Percentiles rank a stretch among this genome's conserved stretches.
Conservation (phyloP, 2,797 vertebrate genomes). For the Anabacerthia variegaticeps region DNA sequence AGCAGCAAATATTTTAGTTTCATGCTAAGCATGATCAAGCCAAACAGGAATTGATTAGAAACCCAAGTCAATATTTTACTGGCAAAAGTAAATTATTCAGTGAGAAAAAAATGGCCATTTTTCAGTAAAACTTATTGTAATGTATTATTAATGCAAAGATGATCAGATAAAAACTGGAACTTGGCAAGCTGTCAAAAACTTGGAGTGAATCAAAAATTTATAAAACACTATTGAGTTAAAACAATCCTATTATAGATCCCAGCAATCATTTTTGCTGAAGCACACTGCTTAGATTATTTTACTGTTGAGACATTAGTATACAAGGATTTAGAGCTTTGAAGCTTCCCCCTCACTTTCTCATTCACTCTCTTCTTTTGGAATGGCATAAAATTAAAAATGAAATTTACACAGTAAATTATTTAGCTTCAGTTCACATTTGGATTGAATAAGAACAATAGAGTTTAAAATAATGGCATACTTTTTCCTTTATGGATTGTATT, state of each 20-base stretch:
- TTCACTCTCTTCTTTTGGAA: slow-evolving; percentile 45
- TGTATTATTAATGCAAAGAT: slow-evolving; percentile 81
- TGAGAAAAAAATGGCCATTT: slow-evolving; percentile 46
- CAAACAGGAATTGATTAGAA: slow-evolving; percentile 73
- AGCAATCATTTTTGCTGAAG: slow-evolving; percentile 78
- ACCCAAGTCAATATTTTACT: slow-evolving; percentile 75
- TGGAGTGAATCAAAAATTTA: slow-evolving; percentile 81
- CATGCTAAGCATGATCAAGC: slow-evolving; percentile 71
- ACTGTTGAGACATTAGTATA: slow-evolving; percentile 60
- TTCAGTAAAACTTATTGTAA: slow-evolving; percentile 72
- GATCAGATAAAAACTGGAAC: slow-evolving; percentile 80
- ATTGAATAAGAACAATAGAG: slow-evolving; percentile 70
- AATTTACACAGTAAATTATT: slow-evolving; percentile 74
- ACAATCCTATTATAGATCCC: slow-evolving; percentile 76
- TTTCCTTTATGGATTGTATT: slow-evolving; percentile 66
- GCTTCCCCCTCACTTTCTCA: background rate
- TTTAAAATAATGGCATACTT: slow-evolving; percentile 67
- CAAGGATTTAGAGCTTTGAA: slow-evolving; percentile 63
- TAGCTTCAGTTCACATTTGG: slow-evolving; percentile 55
- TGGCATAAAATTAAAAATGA: slow-evolving; percentile 77
- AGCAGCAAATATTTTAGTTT: slow-evolving; percentile 61
- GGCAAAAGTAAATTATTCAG: slow-evolving; percentile 67
- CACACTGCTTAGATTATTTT: slow-evolving; percentile 57
- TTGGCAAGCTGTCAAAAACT: slow-evolving; percentile 80
- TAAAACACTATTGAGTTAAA: slow-evolving; percentile 81